Evolutionary conservation across 2,888 invertebrate species (phyloP), one percentile per base, ranked within the genome.

Genomic region (Lasioglossum pauxillum): DNA sequence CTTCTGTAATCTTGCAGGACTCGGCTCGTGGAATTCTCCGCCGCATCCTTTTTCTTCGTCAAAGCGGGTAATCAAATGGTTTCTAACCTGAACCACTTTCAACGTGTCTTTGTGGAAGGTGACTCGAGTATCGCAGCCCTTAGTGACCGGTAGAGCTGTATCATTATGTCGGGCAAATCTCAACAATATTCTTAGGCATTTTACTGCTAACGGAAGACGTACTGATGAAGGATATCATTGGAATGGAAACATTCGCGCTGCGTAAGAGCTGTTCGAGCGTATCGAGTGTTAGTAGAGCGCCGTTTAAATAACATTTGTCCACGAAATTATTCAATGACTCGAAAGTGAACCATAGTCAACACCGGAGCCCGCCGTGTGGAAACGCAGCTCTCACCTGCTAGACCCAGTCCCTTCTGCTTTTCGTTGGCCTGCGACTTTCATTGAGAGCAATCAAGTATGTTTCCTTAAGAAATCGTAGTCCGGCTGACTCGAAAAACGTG

Each of bases 401-500:
- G 16, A 5, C 27, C 1, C 27, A 64, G 5, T 5, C 5, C 19
- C 16, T 67, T 0, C 2, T 8, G 19, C 23, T 7, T 67, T 23
- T 69, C 69, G 23, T 41, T n/a, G 10, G 38, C 23, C n/a, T 0
- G 38, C 10, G 38, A 41, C n/a, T 38, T 69, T 38, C n/a, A n/a
- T n/a, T 5, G 12, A 38, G 41, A 41, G 23, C 69, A 69, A 69
- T 69, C 69, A 5, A 41, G 38, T 41, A 41, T n/a, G 71, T 41
- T 71, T 71, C 41, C 41, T 41, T 12, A 31, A 38, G 73, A 79
- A 82, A 79, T 77, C 80, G 49, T 60, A 57, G 69, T 78, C 78
- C 87, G 79, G 77, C 84, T 79, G 86, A 82, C 77, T 77, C 72
- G 27, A 31, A 41, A 80, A 88, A 82, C 64, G 60, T 64, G 64